Base-by-base conservation (phyloP, 2,113 vertebrate genomes). In the Fregetta grallaria region DNA sequence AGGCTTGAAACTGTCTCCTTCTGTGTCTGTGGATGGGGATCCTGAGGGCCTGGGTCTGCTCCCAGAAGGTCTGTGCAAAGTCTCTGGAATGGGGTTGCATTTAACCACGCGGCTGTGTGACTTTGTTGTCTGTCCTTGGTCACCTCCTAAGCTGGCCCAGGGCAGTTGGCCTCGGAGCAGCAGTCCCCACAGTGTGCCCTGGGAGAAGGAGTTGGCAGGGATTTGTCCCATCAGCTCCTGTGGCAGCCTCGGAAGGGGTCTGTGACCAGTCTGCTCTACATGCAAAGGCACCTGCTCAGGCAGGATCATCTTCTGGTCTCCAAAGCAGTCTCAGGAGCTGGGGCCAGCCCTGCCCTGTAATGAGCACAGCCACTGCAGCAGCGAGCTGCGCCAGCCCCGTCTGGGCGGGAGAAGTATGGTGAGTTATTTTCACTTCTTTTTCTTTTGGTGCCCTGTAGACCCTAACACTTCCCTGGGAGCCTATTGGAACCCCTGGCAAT, bases 321-420 rank as follows among this genome's bases (percentile, higher is more conserved):
- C 61, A 23, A 3, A 62, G 27, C 0, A 5, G 17, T 18, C 81
- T 52, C 55, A 21, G 76, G 52, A 53, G 19, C n/a, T 27, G 26
- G 22, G 61, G 36, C 13, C 55, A 56, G 38, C 50, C 74, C 65
- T 82, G 47, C 11, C 40, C 73, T 1, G 4, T 7, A 9, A n/a
- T 4, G 0, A 27, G 53, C 23, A 22, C 55, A 49, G 38, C n/a
- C 8, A 2, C 32, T 36, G 3, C 0, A 0, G 42, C 27, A 10
- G 89, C 0, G 22, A 80, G 14, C 44, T 15, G 17, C 1, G 2
- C 44, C 91, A 8, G 16, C 32, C 23, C 38, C 0, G 0, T 9
- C 19, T 3, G 45, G 61, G 32, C 47, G 79, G 78, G 36, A 32
- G 9, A 47, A 72, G 17, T 4, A 0, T 2, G 2, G 8, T 13